Evolutionary conservation across 2,113 vertebrate species (phyloP), one percentile per base, ranked within the genome.

Genomic region (Oryzias melastigma): DNA sequence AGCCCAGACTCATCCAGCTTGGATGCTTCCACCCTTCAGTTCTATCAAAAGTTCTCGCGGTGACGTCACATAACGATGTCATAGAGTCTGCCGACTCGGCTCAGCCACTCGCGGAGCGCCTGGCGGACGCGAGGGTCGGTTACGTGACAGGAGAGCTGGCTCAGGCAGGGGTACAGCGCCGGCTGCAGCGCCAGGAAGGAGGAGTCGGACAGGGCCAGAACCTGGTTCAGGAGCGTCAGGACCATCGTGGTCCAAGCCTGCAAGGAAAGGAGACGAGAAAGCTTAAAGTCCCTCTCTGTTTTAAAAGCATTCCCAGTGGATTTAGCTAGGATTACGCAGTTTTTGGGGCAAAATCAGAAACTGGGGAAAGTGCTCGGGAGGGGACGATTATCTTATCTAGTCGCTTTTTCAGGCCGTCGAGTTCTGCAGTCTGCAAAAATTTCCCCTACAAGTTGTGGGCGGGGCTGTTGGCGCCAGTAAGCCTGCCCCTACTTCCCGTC

Each of bases 181-280:
- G 96, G 96, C 89, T 97, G 97, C 4, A 99, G 93, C 5, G 94
- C 95, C 18, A 91, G 89, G 83, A 99, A 99, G 0, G 90, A 94
- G 48, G 92, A 81, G 79, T 98, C 96, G 0, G 95, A 91, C 18
- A 99, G 88, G 25, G 93, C 89, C 84, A 97, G 95, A 73, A 98
- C 93, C 85, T 99, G 96, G 53, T 94, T 97, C 62, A 99, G 93
- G 71, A 99, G 92, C 0, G 94, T 96, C 84, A 99, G 83, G 73
- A 98, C 94, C 97, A 98, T 98, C 89, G 94, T 98, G 90, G 95
- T 98, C 97, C 97, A 99, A 0, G 97, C 96, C 97, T 99, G 5
- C 17, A 15, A 61, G 47, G 10, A 22, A 5, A n/a, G 19, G 19
- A 49, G 3, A 25, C 1, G 41, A 4, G 14, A 44, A 27, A 3